phyloP scores from a whole-genome alignment of 2,888 invertebrate genomes.

The Lucinisca nassula region DNA sequence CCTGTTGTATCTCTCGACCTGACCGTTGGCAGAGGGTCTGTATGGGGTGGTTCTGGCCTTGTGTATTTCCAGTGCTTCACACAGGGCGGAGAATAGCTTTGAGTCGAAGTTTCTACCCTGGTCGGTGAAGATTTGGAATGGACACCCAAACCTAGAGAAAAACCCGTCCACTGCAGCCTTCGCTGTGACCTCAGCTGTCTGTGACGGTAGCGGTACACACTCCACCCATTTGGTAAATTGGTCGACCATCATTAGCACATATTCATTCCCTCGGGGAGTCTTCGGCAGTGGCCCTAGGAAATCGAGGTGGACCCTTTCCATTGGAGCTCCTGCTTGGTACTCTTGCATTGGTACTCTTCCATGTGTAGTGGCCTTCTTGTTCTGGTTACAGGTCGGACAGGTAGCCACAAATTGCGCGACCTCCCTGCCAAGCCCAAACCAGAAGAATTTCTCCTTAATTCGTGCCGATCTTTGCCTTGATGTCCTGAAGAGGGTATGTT shows the following conservation, averaged over 20 bases:
- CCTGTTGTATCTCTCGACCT: slow-evolving; percentile 22
- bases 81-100: slow-evolving; percentile 17
- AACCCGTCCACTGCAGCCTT: slow-evolving; percentile 8
- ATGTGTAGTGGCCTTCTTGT: background rate
- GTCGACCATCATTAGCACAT: background rate
- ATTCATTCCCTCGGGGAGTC: background rate
- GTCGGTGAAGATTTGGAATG: slow-evolving; percentile 12
- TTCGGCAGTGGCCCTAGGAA: background rate
- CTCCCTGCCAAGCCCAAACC: background rate
- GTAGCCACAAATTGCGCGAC: background rate
- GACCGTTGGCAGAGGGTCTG: slow-evolving; percentile 3
- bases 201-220: too few relatives aligned
- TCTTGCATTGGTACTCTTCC: slow-evolving; percentile 4
- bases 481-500: background rate
- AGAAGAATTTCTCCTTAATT: background rate
- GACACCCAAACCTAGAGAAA: slow-evolving; percentile 18
- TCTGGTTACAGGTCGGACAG: background rate
- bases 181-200: too few relatives aligned
- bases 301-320: background rate
- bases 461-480: background rate
- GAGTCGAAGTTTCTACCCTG: slow-evolving; percentile 19
- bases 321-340: background rate
- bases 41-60: slow-evolving; percentile 8
- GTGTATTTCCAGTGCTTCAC: slow-evolving; percentile 9
- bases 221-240: slow-evolving; percentile 43